Evolutionary conservation across 1,140 invertebrate species (phyloP), one percentile per base, ranked within the genome.

Genomic region (Dreissena polymorpha): DNA sequence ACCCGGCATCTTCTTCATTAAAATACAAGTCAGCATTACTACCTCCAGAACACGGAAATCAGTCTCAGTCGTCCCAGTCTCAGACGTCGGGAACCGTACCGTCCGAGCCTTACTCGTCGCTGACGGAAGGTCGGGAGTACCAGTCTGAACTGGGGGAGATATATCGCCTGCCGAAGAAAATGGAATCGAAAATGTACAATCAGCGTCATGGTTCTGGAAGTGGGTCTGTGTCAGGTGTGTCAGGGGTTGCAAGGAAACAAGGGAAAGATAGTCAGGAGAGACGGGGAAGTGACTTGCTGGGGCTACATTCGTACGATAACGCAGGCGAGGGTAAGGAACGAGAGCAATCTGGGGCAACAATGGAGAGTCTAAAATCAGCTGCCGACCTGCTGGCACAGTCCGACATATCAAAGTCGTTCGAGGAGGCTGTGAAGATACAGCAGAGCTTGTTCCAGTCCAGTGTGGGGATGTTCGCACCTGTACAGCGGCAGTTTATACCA

Each of bases 371-470:
- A 8, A 39, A 72, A 7, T 49, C 49, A 23, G 67, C 18, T 1
- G 27, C 25, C 13, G 78, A 80, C 29, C 8, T 80, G 18, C 70
- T 71, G 57, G 64, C 69, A 50, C 78, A 80, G 16, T 29, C 25
- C 23, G 79, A 82, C 50, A 82, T 82, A 65, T 57, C 79, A 39
- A 67, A 73, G 63, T 73, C 57, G 55, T 82, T 73, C 39, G 79
- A 82, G 49, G 79, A 82, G 21, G 79, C 79, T 10, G 79, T 82
- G 21, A 82, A 82, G 68, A 74, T 82, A 10, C 79, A 82, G 49
- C 79, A 82, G 60, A 82, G 71, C 68, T 49, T 82, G 53, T 82
- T 82, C 68, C 79, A 82, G 49, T 67, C 79, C 23, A 82, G 79
- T 68, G 23, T 82, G 21, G 79, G 79, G 25, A 29, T 82, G 25